These are phyloP conservation scores for Sparidentex hasta DNA, from an alignment of 2,797 vertebrate species.

Conservation along the genomic window DNA sequence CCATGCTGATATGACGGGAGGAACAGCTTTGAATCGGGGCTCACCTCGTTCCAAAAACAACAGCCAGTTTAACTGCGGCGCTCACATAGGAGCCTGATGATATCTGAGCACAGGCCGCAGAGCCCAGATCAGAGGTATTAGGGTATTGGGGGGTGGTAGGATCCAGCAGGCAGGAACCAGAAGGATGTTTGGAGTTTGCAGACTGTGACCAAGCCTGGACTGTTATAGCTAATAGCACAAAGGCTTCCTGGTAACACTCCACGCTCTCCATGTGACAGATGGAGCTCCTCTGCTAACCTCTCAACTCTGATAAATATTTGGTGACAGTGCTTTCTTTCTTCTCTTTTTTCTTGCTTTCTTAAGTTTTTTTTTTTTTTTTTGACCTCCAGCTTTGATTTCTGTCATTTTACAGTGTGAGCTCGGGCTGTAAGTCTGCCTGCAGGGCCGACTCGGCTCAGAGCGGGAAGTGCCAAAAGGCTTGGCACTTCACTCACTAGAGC, in stretches of 20 bases:
- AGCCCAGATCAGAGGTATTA: conserved; percentile 74
- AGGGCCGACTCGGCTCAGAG: conserved; percentile 29
- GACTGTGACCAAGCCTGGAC: conserved; percentile 40
- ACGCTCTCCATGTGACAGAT: conserved; percentile 41
- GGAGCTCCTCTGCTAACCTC: conserved; percentile 41
- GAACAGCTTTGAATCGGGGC: conserved; percentile 59
- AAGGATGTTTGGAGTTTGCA: conserved; percentile 55
- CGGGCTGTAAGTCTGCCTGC: conserved; percentile 24
- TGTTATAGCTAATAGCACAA: conserved; percentile 44
- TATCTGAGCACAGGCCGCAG: conserved; percentile 67
- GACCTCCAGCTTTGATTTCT: conserved; percentile 45
- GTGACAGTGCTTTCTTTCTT: conserved; percentile 47
- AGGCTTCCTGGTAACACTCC: conserved; percentile 23
- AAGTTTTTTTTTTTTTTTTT: conserved; percentile 63
- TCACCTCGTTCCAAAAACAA: conserved; percentile 67
- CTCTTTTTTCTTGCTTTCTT: conserved; percentile 61
- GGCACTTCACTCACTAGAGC: conserved; percentile 55
- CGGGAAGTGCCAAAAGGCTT: conserved; percentile 44
- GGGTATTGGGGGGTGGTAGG: conserved; percentile 36
- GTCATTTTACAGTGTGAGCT: conserved; percentile 38
- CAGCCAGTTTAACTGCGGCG: conserved; percentile 55
- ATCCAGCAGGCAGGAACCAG: conserved; percentile 58
- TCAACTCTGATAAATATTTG: conserved; percentile 70
- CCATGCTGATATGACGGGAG: conserved; percentile 54
- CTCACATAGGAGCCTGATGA: conserved; percentile 67